These are phyloP conservation scores for Molossus molossus DNA, from an alignment of 2,797 vertebrate genomes.

Conservation along the genomic window DNA sequence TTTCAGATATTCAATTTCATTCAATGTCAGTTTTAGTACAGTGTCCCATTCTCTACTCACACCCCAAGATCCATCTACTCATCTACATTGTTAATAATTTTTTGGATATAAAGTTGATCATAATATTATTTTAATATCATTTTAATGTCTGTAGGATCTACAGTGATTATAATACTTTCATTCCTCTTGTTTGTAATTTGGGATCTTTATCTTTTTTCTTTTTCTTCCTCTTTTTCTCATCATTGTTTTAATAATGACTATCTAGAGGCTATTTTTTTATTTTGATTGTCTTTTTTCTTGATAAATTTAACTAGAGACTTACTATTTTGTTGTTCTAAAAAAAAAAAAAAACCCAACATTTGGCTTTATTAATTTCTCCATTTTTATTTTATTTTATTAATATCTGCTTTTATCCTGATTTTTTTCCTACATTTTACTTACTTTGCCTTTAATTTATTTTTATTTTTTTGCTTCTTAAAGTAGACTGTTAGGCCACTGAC, in stretches of 20 bases:
- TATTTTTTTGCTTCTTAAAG: not conserved
- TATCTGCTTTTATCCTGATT: not conserved
- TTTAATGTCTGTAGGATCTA: not conserved
- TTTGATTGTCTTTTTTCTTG: not conserved
- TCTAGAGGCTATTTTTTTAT: not conserved
- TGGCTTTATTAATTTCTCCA: not conserved
- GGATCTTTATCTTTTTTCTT: not conserved
- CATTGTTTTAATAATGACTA: not conserved
- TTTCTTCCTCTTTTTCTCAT: not conserved
- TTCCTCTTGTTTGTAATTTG: not conserved
- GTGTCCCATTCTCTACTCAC: too few relatives aligned
- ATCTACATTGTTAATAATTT: not conserved
- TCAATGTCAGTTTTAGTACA: not conserved
- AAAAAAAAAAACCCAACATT: not conserved
- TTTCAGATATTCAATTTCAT: constrained; percentile 27
- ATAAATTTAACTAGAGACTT: not conserved
- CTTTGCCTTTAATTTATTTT: not conserved
- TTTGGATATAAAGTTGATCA: not conserved
- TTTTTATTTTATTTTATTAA: not conserved
- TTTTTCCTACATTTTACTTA: constrained; percentile 22
- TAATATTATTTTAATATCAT: constrained; percentile 3
- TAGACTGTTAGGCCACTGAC: not conserved
- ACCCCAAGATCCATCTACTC: not conserved
- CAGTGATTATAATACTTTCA: not conserved
- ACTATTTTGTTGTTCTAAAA: constrained; percentile 5